These are phyloP conservation scores for Panurus biarmicus DNA, from an alignment of 2,113 vertebrate species.

Conservation along the genomic window DNA sequence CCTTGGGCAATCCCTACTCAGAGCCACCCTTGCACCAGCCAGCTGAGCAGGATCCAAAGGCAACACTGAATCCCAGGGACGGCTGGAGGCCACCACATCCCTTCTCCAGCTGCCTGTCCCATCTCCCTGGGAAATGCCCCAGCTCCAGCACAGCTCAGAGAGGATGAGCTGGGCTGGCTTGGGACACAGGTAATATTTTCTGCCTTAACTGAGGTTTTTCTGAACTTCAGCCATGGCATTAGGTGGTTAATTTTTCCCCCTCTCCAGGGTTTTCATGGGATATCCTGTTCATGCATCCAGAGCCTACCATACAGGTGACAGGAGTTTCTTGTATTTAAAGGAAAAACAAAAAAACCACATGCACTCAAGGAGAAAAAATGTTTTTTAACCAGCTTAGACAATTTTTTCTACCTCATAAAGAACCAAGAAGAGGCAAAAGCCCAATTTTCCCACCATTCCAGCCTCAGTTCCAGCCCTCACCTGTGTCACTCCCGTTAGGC, in stretches of 20 bases:
- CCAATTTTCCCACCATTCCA: constrained; percentile 34
- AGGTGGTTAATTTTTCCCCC: neutral
- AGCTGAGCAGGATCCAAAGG: neutral
- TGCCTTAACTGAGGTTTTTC: neutral
- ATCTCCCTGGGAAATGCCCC: neutral
- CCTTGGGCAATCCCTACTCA: neutral
- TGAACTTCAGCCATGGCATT: neutral
- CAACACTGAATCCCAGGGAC: neutral
- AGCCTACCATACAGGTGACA: neutral
- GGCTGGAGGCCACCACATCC: neutral
- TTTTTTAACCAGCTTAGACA: neutral
- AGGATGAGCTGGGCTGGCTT: rapidly evolving
- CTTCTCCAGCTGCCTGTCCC: neutral
- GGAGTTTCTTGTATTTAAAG: neutral
- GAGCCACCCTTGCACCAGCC: neutral
- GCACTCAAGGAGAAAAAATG: neutral
- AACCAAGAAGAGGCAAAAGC: constrained; percentile 1
- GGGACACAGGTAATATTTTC: neutral
- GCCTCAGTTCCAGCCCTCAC: constrained; percentile 14
- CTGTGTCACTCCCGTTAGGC: constrained; percentile 30
- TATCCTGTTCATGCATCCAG: constrained; percentile 23
- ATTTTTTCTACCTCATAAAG: constrained; percentile 45
- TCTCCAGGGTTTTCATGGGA: neutral
- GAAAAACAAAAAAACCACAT: neutral
- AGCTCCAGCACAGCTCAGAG: neutral